phyloP scores from a whole-genome alignment of 2,797 vertebrate genomes.

The Triplophysa bombifrons region DNA sequence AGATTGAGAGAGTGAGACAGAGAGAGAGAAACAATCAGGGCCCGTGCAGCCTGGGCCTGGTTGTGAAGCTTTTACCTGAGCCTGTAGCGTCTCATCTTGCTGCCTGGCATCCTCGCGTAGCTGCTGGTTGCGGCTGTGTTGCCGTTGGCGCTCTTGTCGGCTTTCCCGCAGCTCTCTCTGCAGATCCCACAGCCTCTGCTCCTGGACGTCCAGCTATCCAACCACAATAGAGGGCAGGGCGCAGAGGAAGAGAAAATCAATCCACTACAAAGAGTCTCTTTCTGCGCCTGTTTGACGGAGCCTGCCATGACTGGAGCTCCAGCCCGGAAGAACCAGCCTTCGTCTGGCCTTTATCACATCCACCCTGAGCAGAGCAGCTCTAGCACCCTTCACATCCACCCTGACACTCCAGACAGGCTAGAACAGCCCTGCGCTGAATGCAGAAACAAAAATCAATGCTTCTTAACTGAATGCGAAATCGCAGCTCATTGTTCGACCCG shows the following conservation, averaged over 20 bases:
- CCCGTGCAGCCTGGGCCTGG: slow-evolving; percentile 64
- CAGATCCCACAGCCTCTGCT: slow-evolving; percentile 87
- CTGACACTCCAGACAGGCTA: slow-evolving; percentile 21
- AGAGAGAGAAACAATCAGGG: slow-evolving; percentile 59
- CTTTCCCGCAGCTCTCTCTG: slow-evolving; percentile 83
- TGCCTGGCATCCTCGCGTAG: slow-evolving; percentile 63
- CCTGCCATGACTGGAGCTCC: slow-evolving; percentile 36
- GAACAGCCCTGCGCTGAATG: slow-evolving; percentile 29
- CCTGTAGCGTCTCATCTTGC: slow-evolving; percentile 70
- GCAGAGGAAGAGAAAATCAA: slow-evolving; percentile 87
- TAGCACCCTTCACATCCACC: slow-evolving; percentile 25
- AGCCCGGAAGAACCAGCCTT: background rate
- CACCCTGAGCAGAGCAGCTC: slow-evolving; percentile 45
- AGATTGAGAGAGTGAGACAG: slow-evolving; percentile 43
- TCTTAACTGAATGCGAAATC: slow-evolving; percentile 50
- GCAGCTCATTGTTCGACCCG: slow-evolving; percentile 29
- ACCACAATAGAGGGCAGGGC: slow-evolving; percentile 88
- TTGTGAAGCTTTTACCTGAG: slow-evolving; percentile 77
- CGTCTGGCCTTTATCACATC: slow-evolving; percentile 39
- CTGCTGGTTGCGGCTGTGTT: slow-evolving; percentile 70
- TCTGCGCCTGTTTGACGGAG: slow-evolving; percentile 63
- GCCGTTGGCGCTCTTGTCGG: slow-evolving; percentile 79
- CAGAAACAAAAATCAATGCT: slow-evolving; percentile 54
- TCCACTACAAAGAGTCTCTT: slow-evolving; percentile 79
- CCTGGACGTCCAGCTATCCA: slow-evolving; percentile 91